Evolutionary conservation across 2,888 invertebrate genomes (phyloP).

Genomic region (Blomia tropicalis): DNA sequence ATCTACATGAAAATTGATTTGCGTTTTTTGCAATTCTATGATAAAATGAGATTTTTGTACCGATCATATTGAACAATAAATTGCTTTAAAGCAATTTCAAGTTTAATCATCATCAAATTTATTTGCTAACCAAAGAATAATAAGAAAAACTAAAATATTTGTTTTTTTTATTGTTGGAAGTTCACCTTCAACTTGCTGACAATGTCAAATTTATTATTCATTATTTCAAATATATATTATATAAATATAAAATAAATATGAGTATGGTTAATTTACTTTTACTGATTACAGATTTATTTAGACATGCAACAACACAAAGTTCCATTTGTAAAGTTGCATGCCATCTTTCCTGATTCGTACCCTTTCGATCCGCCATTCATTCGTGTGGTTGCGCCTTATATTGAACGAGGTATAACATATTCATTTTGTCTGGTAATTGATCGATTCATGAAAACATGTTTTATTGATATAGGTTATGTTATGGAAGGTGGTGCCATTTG

Average conservation of each 20-base stretch:
- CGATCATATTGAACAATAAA: too few species aligned
- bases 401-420: slow-evolving; percentile 44
- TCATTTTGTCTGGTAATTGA: background rate
- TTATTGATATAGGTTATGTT: slow-evolving; percentile 46
- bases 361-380: slow-evolving; percentile 73
- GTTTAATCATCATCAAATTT: too few species aligned
- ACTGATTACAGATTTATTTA: slow-evolving; percentile 44
- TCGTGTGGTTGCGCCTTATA: slow-evolving; percentile 50
- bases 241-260: background rate
- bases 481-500: slow-evolving; percentile 62
- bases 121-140: too few species aligned
- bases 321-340: slow-evolving; percentile 49
- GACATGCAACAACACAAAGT: slow-evolving; percentile 63
- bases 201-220: background rate
- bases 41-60: too few species aligned
- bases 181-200: background rate
- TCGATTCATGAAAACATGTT: background rate
- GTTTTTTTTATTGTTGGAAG: background rate
- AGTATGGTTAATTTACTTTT: too few species aligned
- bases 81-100: too few species aligned
- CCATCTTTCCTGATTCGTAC: slow-evolving; percentile 62
- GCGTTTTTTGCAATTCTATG: too few species aligned
- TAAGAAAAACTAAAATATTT: background rate
- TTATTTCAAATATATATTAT: background rate
- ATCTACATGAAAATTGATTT: too few species aligned